Evolutionary conservation across 2,113 vertebrate species (phyloP).

Genomic region (Oriolus oriolus): DNA sequence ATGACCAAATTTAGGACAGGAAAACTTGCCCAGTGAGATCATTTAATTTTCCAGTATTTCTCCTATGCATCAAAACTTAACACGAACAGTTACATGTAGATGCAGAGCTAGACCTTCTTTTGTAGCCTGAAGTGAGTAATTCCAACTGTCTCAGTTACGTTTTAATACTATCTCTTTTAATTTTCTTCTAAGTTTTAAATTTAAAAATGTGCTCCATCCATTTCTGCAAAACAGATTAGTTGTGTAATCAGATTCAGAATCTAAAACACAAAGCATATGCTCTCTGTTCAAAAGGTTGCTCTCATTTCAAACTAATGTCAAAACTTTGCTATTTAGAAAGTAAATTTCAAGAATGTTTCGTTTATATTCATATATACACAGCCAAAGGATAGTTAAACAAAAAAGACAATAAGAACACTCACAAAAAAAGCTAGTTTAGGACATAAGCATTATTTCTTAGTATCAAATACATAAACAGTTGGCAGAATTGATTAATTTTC

Average conservation of each 20-base stretch:
- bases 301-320: slow-evolving; percentile 26
- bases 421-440: not conserved
- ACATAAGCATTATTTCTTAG: not conserved
- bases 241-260: slow-evolving; percentile 33
- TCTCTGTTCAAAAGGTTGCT: slow-evolving; percentile 7
- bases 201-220: slow-evolving; percentile 21
- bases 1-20: not conserved
- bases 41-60: not conserved
- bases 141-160: not conserved
- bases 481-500: not conserved
- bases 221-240: slow-evolving; percentile 36
- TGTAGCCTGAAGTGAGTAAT: not conserved
- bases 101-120: not conserved
- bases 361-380: not conserved
- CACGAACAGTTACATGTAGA: not conserved
- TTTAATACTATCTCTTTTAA: slow-evolving; percentile 15
- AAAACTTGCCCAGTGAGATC: not conserved
- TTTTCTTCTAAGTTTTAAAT: slow-evolving; percentile 40
- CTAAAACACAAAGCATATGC: slow-evolving; percentile 28
- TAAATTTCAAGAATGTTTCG: slow-evolving; percentile 7
- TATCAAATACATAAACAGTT: not conserved
- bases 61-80: not conserved
- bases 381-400: not conserved
- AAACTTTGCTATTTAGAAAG: slow-evolving; percentile 22
- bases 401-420: not conserved